Conservation (phyloP, 1,140 invertebrate species). For the Zelostemma sp. region DNA sequence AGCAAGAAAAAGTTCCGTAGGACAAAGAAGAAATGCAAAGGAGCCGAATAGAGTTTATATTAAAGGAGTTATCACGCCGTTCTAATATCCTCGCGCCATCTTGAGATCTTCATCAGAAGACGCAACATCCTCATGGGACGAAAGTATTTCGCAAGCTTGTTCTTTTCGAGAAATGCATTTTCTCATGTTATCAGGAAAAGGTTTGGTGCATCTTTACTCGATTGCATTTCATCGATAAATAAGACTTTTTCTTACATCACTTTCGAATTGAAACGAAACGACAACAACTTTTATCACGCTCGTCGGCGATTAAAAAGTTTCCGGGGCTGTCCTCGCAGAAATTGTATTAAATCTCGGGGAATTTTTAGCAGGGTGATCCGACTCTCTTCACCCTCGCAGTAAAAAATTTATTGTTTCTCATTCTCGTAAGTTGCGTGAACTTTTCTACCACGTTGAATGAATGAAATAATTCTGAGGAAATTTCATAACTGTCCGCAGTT, state of each 20-base stretch:
- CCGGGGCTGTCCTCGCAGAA: conserved; percentile 60
- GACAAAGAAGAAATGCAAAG: conserved; percentile 49
- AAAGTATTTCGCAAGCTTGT: conserved; percentile 10
- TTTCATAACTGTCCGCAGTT: conserved; percentile 66
- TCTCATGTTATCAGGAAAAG: neutral
- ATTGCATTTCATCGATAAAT: neutral
- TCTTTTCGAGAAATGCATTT: neutral
- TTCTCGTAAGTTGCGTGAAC: conserved; percentile 50
- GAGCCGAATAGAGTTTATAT: conserved; percentile 47
- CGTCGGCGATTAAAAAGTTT: conserved; percentile 61
- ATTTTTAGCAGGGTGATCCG: conserved; percentile 26
- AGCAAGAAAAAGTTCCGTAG: conserved; percentile 34
- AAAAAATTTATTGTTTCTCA: conserved; percentile 64
- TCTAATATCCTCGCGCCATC: conserved; percentile 5
- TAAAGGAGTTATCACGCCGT: conserved; percentile 38
- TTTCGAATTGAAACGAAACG: neutral
- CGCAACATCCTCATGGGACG: conserved; percentile 35
- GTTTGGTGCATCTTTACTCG: no score
- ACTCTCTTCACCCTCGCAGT: neutral
- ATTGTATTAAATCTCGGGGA: conserved; percentile 56
- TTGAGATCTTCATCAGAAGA: conserved; percentile 18
- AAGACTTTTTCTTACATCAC: conserved; percentile 23
- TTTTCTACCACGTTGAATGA: conserved; percentile 50
- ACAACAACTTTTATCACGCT: conserved; percentile 41
- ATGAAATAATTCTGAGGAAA: conserved; percentile 68